Evolutionary conservation across 2,797 vertebrate genomes (phyloP), one percentile per base, ranked within the genome.

Genomic region (Scolopax rusticola): DNA sequence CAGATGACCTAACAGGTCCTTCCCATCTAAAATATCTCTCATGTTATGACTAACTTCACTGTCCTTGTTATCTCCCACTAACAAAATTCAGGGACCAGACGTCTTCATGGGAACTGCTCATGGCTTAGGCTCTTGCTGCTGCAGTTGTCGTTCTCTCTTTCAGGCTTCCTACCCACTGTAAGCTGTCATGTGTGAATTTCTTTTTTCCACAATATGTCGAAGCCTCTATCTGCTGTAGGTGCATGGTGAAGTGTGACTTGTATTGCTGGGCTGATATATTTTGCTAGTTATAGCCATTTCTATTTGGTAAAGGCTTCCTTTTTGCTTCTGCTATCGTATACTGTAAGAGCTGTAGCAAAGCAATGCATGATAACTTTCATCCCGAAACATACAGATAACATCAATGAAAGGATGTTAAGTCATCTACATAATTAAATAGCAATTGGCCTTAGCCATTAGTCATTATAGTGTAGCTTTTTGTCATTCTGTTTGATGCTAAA

Each of bases 401-500:
- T 97, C 95, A 97, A 90, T 93, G 93, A 95, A 95, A 96, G 67
- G 67, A 86, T 97, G 71, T 94, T 96, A 96, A 95, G 78, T 96
- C 96, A 96, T 97, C 93, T 97, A 64, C 94, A 95, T 97, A 98
- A 97, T 97, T 97, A 97, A 97, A 95, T 88, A 94, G 88, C 88
- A 95, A 97, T 96, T 97, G 95, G 97, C 87, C 78, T 96, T 94
- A 95, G 80, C 78, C 78, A 94, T 97, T 93, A 95, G 79, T 98
- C 90, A 95, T 96, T 96, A 94, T 88, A 95, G 68, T 94, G 86
- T 61, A 97, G 91, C 68, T 96, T 97, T 97, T 97, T 97, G 92
- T 97, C 91, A 96, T 97, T 98, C 89, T 97, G 86, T 97, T 97
- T 97, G 95, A 97, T 97, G 95, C 68, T 96, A 96, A 97, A 96